A percentile compares a stretch with the other conserved stretches of the same genome.
phyloP scores from a whole-genome alignment of 2,888 invertebrate genomes.

The Lissonota sp. region DNA sequence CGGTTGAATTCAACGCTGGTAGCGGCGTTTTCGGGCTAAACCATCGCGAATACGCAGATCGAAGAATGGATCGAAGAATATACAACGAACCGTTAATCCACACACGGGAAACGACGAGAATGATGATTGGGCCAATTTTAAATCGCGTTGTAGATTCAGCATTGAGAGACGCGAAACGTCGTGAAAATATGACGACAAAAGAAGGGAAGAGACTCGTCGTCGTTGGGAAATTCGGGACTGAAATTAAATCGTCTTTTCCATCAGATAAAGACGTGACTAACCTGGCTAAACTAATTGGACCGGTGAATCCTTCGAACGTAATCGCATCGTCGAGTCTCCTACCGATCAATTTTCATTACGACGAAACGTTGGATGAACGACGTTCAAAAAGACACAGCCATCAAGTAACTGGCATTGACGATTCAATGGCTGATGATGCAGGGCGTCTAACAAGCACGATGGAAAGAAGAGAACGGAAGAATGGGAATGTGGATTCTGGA shows the following conservation, averaged over 20 bases:
- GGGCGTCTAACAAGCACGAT: conserved; percentile 7
- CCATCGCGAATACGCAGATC: conserved; percentile 53
- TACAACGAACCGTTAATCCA: conserved; percentile 23
- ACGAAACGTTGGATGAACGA: conserved; percentile 13
- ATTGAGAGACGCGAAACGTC: background rate
- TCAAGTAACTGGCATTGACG: background rate
- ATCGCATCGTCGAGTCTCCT: background rate
- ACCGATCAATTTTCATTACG: conserved; percentile 31
- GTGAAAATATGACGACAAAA: background rate
- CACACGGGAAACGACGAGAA: background rate
- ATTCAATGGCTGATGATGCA: background rate
- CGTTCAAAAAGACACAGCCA: background rate
- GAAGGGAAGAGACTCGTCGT: background rate
- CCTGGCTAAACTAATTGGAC: conserved; percentile 37
- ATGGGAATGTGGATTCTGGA: background rate
- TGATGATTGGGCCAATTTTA: conserved; percentile 12
- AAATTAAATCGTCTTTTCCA: conserved; percentile 49
- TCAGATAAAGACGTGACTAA: conserved; percentile 16
- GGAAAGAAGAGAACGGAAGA: background rate
- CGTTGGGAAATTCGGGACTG: background rate
- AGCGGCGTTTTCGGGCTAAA: conserved; percentile 36
- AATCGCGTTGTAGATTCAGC: background rate
- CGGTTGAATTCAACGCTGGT: conserved; percentile 22
- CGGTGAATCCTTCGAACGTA: conserved; percentile 22
- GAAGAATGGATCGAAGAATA: conserved; percentile 42